phyloP scores from a whole-genome alignment of 2,797 vertebrate species.

The Arctocebus calabarensis region DNA sequence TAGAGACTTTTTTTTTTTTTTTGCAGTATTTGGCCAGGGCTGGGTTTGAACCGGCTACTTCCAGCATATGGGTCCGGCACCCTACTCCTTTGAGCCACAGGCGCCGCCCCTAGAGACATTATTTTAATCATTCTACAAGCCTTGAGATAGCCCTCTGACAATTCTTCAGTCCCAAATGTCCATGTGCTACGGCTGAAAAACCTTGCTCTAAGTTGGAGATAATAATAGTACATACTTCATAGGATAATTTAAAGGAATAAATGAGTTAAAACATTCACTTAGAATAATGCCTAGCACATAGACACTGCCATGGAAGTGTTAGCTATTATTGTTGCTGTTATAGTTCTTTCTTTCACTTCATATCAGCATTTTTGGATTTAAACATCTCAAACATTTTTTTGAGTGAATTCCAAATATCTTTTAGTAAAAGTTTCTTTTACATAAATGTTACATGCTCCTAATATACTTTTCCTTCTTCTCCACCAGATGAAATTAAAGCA shows the following conservation, averaged over 20 bases:
- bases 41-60: no score
- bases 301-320: neutral
- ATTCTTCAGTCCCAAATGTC: neutral
- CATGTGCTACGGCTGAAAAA: neutral
- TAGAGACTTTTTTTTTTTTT: no score
- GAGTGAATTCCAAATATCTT: slow-evolving; percentile 26
- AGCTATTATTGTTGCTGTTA: neutral
- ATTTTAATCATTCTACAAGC: neutral
- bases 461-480: slow-evolving; percentile 74
- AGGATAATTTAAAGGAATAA: neutral
- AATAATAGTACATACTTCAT: no score
- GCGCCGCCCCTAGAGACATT: neutral
- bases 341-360: neutral
- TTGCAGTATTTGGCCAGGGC: no score
- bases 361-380: neutral
- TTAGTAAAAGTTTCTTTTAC: slow-evolving; percentile 31
- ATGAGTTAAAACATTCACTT: neutral
- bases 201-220: neutral
- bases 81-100: no score
- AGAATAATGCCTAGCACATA: neutral
- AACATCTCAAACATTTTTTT: slow-evolving; percentile 2
- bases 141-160: neutral
- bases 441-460: slow-evolving; percentile 48
- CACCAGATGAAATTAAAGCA: slow-evolving; percentile 97
- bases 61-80: no score